phyloP scores from a whole-genome alignment of 1,140 invertebrate species.

The Hyphantria cunea region DNA sequence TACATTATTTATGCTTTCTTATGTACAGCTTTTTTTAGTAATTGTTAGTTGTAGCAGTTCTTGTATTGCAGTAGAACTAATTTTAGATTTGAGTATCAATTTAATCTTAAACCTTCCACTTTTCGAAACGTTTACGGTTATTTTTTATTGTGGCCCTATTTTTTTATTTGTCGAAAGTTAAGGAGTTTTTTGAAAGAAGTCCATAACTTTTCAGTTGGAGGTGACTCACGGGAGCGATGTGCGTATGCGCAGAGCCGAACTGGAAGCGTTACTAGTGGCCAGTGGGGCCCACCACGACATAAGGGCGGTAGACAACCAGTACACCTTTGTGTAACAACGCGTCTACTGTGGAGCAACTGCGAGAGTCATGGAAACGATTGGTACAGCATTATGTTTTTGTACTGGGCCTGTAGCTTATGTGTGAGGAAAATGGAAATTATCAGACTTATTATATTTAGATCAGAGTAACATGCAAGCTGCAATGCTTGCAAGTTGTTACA shows the following conservation, averaged over 20 bases:
- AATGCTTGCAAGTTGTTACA: too few relatives aligned
- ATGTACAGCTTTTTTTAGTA: slow-evolving; percentile 20
- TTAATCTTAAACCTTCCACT: neutral
- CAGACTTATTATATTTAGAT: too few relatives aligned
- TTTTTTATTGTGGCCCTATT: too few relatives aligned
- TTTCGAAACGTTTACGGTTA: neutral
- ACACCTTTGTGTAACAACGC: slow-evolving; percentile 83
- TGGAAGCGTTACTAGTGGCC: slow-evolving; percentile 68
- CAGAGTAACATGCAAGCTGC: too few relatives aligned
- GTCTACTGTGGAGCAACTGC: slow-evolving; percentile 14
- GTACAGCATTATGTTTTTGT: too few relatives aligned
- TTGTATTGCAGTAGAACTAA: neutral
- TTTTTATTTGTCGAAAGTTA: too few relatives aligned
- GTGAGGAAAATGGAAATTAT: too few relatives aligned
- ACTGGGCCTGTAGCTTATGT: too few relatives aligned
- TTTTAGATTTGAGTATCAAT: neutral
- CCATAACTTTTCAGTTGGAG: slow-evolving; percentile 53
- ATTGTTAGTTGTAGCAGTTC: neutral
- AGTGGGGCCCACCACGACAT: slow-evolving; percentile 60
- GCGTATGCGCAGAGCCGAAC: slow-evolving; percentile 69
- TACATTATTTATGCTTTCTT: slow-evolving; percentile 37
- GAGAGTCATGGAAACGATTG: too few relatives aligned
- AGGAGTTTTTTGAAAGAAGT: too few relatives aligned
- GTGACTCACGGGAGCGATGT: slow-evolving; percentile 77
- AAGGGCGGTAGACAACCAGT: slow-evolving; percentile 86